Conservation (phyloP, 1,140 invertebrate genomes). For the Drosophila santomea region DNA sequence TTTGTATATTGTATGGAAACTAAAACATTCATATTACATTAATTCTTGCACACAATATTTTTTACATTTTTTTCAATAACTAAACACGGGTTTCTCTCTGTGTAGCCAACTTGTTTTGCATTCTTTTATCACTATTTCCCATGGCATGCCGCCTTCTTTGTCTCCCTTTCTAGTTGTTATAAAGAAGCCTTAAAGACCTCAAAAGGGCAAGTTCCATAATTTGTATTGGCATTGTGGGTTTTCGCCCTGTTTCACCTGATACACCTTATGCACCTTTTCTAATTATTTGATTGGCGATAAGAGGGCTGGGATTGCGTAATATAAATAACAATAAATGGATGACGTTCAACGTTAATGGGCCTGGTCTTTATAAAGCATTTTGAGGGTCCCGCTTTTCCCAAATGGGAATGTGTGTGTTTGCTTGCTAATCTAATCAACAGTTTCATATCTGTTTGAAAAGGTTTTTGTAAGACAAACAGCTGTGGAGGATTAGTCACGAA, state of each 20-base stretch:
- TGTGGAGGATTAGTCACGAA: conserved; percentile 11
- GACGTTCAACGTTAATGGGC: conserved; percentile 25
- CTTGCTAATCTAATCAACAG: conserved; percentile 24
- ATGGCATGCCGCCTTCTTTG: neutral
- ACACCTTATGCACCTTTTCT: conserved; percentile 36
- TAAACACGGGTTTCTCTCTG: neutral
- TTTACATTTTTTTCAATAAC: neutral
- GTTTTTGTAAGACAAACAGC: conserved; percentile 20
- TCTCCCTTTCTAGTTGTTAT: conserved; percentile 18
- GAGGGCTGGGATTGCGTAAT: conserved; percentile 49
- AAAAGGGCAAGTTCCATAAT: conserved; percentile 44
- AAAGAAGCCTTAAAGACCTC: conserved; percentile 20
- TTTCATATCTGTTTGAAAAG: conserved; percentile 11
- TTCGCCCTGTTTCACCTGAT: conserved; percentile 16
- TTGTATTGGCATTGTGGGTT: conserved; percentile 43
- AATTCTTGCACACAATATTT: too few species aligned
- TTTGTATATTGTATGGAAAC: too few species aligned
- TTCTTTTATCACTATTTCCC: conserved; percentile 4
- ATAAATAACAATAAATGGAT: conserved; percentile 46
- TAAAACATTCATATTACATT: too few species aligned
- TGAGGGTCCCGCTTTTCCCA: conserved; percentile 1
- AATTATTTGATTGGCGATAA: conserved; percentile 76
- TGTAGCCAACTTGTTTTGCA: conserved; percentile 12
- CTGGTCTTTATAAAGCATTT: conserved; percentile 10
- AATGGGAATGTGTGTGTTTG: conserved; percentile 15